A percentile compares a stretch with the other conserved stretches of the same genome.
Conservation (phyloP, 2,888 invertebrate species). For the Netelia fuscicornis region DNA sequence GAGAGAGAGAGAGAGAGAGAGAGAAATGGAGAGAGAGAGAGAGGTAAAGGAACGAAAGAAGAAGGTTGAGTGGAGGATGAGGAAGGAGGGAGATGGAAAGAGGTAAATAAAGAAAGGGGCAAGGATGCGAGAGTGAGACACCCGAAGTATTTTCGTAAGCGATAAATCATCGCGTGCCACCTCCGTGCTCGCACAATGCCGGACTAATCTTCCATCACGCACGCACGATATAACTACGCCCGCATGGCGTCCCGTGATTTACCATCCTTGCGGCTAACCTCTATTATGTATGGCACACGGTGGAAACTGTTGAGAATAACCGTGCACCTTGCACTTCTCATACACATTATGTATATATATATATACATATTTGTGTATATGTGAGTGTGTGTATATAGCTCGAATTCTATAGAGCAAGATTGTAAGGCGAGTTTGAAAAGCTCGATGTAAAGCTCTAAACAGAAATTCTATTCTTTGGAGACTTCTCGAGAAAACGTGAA, state of each 20-base stretch:
- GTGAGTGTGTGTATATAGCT: background rate
- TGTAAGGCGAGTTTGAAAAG: constrained; percentile 73
- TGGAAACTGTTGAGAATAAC: constrained; percentile 82
- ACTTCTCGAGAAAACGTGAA: too few relatives aligned
- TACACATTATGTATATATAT: constrained; percentile 11
- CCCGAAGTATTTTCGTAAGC: constrained; percentile 74
- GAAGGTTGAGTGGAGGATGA: constrained; percentile 21
- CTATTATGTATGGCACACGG: constrained; percentile 83
- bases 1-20: constrained; percentile 19
- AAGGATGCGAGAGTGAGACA: constrained; percentile 62
- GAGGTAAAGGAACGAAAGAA: background rate
- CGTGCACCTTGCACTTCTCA: constrained; percentile 81
- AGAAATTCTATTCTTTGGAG: background rate
- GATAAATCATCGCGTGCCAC: constrained; percentile 83
- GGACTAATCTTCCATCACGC: constrained; percentile 84
- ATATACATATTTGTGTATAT: constrained; percentile 17
- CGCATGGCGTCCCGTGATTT: constrained; percentile 84
- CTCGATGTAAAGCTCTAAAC: constrained; percentile 26
- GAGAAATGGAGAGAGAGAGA: constrained; percentile 20
- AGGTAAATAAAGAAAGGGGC: constrained; percentile 39
- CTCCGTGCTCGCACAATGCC: constrained; percentile 83
- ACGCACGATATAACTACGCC: constrained; percentile 84
- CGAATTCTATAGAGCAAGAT: constrained; percentile 50
- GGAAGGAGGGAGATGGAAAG: constrained; percentile 33
- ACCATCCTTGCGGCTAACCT: constrained; percentile 84